These are phyloP conservation scores for Monochamus saltuarius DNA, from an alignment of 1,140 invertebrate genomes.

Conservation along the genomic window DNA sequence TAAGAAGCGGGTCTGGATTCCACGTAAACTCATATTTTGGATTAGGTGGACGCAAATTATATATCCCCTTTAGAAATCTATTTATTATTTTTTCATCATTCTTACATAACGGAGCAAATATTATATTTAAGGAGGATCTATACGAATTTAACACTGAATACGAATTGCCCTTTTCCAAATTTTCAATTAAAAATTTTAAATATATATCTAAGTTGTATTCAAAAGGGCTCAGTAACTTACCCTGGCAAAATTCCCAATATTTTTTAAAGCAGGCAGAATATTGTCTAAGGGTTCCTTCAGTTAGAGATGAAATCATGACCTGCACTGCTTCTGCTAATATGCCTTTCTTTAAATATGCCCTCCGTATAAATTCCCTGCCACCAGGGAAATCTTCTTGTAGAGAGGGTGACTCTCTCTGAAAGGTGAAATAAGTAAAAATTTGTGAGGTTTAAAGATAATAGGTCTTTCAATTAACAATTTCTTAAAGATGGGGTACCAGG, in stretches of 20 bases:
- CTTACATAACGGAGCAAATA: background rate
- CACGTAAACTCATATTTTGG: background rate
- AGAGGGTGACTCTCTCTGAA: slow-evolving; percentile 1
- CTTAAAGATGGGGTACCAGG: background rate
- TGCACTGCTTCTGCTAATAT: background rate
- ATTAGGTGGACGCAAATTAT: background rate
- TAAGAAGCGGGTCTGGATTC: background rate
- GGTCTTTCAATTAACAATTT: background rate
- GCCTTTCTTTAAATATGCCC: background rate
- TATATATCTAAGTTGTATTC: background rate
- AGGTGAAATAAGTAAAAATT: background rate
- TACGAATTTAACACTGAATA: too few relatives aligned
- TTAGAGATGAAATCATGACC: background rate
- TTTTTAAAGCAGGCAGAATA: background rate
- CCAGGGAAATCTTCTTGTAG: background rate
- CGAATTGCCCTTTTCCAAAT: background rate
- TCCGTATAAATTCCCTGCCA: too few relatives aligned
- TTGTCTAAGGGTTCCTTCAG: background rate
- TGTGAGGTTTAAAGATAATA: background rate
- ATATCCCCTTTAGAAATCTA: background rate
- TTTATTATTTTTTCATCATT: background rate
- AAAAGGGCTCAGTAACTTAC: background rate
- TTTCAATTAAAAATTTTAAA: background rate
- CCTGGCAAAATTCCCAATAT: slow-evolving; percentile 1
- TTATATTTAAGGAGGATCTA: too few relatives aligned